Conservation (phyloP, 2,113 vertebrate species). For the Pardalotus punctatus region DNA sequence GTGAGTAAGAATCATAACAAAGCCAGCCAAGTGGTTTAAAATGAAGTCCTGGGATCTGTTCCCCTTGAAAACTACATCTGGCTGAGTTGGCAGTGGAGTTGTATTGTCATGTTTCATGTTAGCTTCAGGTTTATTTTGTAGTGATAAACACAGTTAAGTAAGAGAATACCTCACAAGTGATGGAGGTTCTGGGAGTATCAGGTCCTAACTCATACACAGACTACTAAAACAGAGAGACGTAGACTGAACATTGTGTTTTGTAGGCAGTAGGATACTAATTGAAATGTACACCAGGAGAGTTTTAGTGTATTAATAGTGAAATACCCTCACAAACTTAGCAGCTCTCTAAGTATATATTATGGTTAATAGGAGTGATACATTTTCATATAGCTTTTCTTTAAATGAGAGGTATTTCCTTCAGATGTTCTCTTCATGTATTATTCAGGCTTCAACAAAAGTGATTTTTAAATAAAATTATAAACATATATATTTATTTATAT, state of each 20-base stretch:
- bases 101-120: background rate
- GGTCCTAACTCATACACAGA: background rate
- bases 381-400: background rate
- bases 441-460: background rate
- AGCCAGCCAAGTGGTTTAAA: background rate
- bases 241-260: background rate
- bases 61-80: background rate
- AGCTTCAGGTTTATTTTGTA: background rate
- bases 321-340: background rate
- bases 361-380: background rate
- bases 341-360: background rate
- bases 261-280: background rate
- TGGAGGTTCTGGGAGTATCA: background rate
- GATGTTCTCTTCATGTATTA: background rate
- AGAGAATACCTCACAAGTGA: background rate
- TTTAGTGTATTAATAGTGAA: background rate
- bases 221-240: background rate
- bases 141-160: background rate
- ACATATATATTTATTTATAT: no score
- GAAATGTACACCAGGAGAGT: background rate
- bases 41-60: background rate
- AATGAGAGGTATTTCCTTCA: background rate
- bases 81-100: background rate
- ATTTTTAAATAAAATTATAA: background rate
- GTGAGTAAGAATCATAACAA: fast-evolving